Conservation (phyloP, 2,888 invertebrate genomes). For the Xestia xanthographa region DNA sequence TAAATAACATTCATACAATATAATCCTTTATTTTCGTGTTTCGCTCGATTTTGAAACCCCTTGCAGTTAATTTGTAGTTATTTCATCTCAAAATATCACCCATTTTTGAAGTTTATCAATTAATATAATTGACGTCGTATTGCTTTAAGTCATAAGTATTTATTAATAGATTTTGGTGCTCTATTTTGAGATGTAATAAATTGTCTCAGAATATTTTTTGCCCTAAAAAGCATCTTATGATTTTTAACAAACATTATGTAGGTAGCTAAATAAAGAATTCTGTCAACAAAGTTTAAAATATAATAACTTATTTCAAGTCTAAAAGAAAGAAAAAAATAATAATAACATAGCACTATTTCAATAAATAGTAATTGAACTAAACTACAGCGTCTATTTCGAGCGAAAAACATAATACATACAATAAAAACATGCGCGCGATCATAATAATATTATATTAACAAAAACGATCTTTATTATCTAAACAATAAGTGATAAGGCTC, state of each 20-base stretch:
- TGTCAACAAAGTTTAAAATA: constrained; percentile 20
- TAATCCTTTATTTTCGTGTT: constrained; percentile 69
- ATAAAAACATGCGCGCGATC: constrained; percentile 59
- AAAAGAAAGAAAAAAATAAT: constrained; percentile 13
- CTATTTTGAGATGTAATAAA: constrained; percentile 26
- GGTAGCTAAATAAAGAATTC: constrained; percentile 14
- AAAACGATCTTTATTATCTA: constrained; percentile 71
- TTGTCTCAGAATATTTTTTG: neutral
- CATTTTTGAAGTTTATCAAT: constrained; percentile 55
- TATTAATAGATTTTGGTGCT: constrained; percentile 15
- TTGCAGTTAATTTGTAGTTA: constrained; percentile 16
- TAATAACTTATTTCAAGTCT: constrained; percentile 10
- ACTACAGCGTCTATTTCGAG: constrained; percentile 68
- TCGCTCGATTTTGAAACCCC: constrained; percentile 69
- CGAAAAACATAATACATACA: constrained; percentile 70
- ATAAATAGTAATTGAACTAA: constrained; percentile 45
- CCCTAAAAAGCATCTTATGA: constrained; percentile 4
- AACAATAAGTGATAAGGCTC: constrained; percentile 64
- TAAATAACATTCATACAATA: constrained; percentile 84
- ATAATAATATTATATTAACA: constrained; percentile 67
- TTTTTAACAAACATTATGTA: neutral
- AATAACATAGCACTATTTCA: constrained; percentile 17
- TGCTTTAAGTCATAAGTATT: constrained; percentile 49
- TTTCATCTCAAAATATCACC: constrained; percentile 18
- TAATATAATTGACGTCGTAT: constrained; percentile 66